Conservation (phyloP, 2,113 vertebrate genomes). For the Brachyhypopomus gauderio region DNA sequence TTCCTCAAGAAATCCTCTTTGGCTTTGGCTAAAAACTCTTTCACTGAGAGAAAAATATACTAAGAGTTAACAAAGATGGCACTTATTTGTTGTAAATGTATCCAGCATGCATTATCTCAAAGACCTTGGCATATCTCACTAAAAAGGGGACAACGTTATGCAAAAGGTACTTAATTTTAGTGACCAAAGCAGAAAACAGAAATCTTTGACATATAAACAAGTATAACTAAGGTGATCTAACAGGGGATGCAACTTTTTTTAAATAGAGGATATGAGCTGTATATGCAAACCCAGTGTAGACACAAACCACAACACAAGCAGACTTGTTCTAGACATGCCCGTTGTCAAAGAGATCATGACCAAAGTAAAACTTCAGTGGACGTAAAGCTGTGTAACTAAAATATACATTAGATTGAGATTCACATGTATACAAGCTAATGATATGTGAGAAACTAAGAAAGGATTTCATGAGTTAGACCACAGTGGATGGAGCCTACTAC, state of each 20-base stretch:
- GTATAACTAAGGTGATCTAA: neutral
- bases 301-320: constrained; percentile 59
- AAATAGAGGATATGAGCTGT: neutral
- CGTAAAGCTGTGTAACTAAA: no score
- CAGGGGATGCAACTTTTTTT: neutral
- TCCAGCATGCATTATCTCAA: neutral
- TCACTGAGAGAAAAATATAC: constrained; percentile 81
- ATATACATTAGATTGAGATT: no score
- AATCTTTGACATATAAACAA: no score
- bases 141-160: neutral
- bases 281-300: constrained; percentile 44
- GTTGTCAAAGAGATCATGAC: constrained; percentile 74
- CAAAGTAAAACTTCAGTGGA: neutral
- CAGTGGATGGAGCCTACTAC: no score
- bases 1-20: constrained; percentile 99
- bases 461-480: no score
- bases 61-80: neutral
- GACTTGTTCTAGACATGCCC: constrained; percentile 70
- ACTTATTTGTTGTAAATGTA: neutral
- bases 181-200: neutral
- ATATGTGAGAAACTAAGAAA: no score
- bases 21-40: constrained; percentile 99
- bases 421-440: no score
- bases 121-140: neutral
- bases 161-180: neutral